Conservation (phyloP, 2,113 vertebrate genomes). For the Nipponia nippon region DNA sequence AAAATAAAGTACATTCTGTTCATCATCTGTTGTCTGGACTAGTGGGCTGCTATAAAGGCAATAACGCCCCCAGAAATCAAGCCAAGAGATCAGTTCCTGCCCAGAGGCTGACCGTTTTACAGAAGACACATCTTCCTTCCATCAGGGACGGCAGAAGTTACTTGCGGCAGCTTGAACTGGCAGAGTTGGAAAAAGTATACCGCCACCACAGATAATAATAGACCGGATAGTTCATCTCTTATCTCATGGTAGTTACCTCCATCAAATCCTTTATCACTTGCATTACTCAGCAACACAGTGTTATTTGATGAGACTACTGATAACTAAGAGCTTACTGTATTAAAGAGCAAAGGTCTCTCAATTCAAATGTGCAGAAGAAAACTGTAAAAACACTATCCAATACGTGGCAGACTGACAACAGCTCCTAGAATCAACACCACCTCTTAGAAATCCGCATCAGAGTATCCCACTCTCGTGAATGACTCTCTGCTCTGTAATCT, state of each 20-base stretch:
- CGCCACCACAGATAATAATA: not conserved
- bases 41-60: not conserved
- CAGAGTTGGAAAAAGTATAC: not conserved
- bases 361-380: not conserved
- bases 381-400: not conserved
- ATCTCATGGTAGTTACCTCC: not conserved
- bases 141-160: not conserved
- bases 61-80: not conserved
- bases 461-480: not conserved
- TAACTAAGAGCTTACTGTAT: not conserved
- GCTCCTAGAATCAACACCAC: not conserved
- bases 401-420: fast-evolving
- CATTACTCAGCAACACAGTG: not conserved
- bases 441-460: not conserved
- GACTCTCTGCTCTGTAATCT: not conserved
- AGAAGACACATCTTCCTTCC: not conserved
- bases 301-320: not conserved
- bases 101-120: not conserved
- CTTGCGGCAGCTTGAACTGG: not conserved
- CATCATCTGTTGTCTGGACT: not conserved
- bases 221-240: fast-evolving
- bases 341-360: not conserved
- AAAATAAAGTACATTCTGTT: not conserved
- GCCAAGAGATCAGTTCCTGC: not conserved
- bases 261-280: not conserved